phyloP scores from a whole-genome alignment of 2,888 invertebrate species.

The Synanthedon vespiformis region DNA sequence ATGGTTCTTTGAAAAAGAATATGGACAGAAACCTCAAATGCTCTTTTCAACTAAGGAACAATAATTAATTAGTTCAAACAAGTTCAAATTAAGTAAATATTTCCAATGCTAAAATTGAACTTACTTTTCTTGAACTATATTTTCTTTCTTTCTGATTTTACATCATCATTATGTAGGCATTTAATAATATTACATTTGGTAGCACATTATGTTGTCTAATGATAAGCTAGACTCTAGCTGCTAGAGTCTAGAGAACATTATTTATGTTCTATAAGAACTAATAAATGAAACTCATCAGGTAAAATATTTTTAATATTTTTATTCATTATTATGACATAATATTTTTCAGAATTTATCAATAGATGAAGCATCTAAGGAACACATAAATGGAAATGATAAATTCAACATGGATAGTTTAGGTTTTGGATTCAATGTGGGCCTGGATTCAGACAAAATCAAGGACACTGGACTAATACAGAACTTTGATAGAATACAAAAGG shows the following conservation, averaged over 20 bases:
- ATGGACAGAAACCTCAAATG: too few species aligned
- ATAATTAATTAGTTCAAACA: too few species aligned
- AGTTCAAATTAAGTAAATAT: too few species aligned
- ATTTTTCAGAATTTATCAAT: conserved; percentile 53
- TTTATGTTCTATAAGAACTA: neutral
- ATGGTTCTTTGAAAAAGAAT: too few species aligned
- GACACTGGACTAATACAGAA: conserved; percentile 60
- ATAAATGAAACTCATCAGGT: conserved; percentile 1
- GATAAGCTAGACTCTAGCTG: too few species aligned
- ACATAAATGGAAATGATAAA: conserved; percentile 57
- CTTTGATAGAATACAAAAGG: conserved; percentile 74
- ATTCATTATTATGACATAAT: conserved; percentile 1
- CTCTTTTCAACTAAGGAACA: too few species aligned
- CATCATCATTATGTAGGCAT: too few species aligned
- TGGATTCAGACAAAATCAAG: conserved; percentile 57
- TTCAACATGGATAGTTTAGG: conserved; percentile 55
- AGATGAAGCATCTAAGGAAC: conserved; percentile 42
- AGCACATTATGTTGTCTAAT: too few species aligned
- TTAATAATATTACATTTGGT: too few species aligned
- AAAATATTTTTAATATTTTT: neutral
- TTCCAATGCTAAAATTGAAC: too few species aligned
- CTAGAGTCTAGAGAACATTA: neutral
- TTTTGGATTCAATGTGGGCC: conserved; percentile 56
- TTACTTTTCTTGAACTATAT: too few species aligned
- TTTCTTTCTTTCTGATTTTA: too few species aligned